Base-by-base conservation (phyloP, 2,113 vertebrate genomes). In the Pelusios castaneus region DNA sequence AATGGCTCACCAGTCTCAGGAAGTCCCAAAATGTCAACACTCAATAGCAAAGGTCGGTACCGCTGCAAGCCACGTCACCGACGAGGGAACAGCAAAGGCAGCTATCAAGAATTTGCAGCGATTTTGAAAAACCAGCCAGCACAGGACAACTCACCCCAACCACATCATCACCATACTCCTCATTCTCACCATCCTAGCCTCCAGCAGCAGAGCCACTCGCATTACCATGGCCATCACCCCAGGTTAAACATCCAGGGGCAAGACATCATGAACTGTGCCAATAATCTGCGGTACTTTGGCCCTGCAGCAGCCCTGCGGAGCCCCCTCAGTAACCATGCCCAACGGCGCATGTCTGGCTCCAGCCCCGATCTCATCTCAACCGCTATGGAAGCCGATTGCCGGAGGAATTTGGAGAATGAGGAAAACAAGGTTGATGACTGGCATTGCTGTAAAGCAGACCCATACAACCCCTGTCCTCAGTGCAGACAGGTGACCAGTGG, bases 1-100 rank as follows among this genome's bases (percentile, higher is more conserved):
- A 98, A 98, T 0, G 98, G 98, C 51, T 99, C 99, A 2, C 99
- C 99, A 4, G 97, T 99, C 56, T 99, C 99, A 10, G 99, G 98
- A 96, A 99, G 99, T 96, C 99, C 99, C 34, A 99, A 99, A 96
- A 98, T 99, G 95, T 99, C 99, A 91, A 99, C 99, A 0, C 98
- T 97, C 21, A 98, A 98, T 1, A 98, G 98, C 81, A 99, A 99
- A 96, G 98, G 98, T 93, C 98, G 99, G 4, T 99, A 99, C 93
- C 98, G 99, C 55, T 98, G 99, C 97, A 99, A 99, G 97, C 98
- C 99, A 2, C 99, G 99, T 4, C 99, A 99, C 96, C 99, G 99
- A 60, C 98, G 99, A 8, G 99, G 98, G 60, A 99, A 99, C 93
- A 99, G 99, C 95, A 99, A 99, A 96, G 99, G 99, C 95, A 99